Conservation (phyloP, 2,888 invertebrate species). For the Tenthredo scrophulariae region DNA sequence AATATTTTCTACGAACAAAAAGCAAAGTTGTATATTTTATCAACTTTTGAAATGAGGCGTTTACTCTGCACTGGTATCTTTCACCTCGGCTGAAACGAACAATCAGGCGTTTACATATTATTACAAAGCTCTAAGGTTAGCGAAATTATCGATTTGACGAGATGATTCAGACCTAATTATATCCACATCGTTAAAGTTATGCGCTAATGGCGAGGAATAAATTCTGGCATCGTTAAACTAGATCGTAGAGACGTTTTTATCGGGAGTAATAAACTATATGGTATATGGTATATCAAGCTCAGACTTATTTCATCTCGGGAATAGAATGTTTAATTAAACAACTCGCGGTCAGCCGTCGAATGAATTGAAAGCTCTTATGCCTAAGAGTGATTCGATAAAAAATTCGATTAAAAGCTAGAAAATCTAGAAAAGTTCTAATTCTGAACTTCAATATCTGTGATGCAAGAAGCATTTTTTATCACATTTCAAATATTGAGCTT, state of each 20-base stretch:
- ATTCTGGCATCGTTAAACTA: conserved; percentile 28
- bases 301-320: conserved; percentile 22
- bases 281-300: conserved; percentile 10
- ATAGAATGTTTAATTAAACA: conserved; percentile 37
- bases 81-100: no score
- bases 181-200: conserved; percentile 24
- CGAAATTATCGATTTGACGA: conserved; percentile 27
- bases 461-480: no score
- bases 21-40: no score
- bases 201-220: conserved; percentile 16
- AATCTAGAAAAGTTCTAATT: no score
- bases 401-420: no score
- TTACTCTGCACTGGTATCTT: no score
- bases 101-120: no score
- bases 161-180: conserved; percentile 9
- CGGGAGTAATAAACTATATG: conserved; percentile 7
- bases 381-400: background rate
- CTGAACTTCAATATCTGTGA: no score
- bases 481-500: no score
- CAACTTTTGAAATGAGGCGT: no score
- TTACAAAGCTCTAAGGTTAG: no score
- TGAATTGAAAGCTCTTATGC: background rate
- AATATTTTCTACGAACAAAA: no score
- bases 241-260: background rate
- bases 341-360: background rate